Conservation (phyloP, 2,888 invertebrate genomes). For the Gymnocheta viridis region DNA sequence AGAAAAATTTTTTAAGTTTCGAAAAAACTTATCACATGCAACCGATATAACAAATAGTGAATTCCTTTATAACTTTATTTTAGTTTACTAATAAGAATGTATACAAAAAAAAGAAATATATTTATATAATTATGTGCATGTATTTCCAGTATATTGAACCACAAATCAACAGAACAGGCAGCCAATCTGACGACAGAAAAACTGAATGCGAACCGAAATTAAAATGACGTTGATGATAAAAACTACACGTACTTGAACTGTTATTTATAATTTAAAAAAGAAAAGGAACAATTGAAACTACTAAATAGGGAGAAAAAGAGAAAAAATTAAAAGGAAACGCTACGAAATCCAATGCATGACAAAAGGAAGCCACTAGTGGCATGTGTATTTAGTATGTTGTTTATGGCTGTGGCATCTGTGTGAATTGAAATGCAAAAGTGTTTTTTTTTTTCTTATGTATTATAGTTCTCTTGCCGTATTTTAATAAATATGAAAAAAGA, state of each 20-base stretch:
- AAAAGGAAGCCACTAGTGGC: constrained; percentile 53
- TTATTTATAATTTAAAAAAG: constrained; percentile 18
- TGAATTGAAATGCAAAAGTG: constrained; percentile 41
- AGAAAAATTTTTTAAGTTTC: too few species aligned
- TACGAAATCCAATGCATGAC: constrained; percentile 34
- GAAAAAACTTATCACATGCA: too few species aligned
- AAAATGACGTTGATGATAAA: constrained; percentile 36
- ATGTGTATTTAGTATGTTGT: constrained; percentile 47
- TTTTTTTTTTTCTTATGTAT: constrained; percentile 27
- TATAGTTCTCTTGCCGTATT: constrained; percentile 30
- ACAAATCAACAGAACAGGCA: constrained; percentile 13
- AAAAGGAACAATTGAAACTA: constrained; percentile 48
- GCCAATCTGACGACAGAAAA: not conserved
- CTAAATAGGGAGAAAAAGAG: not conserved
- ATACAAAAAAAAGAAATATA: not conserved
- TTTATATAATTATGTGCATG: too few species aligned
- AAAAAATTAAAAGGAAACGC: constrained; percentile 20
- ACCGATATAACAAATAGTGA: too few species aligned
- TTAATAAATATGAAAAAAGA: constrained; percentile 4
- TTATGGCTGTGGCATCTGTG: constrained; percentile 28
- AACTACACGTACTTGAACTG: constrained; percentile 48
- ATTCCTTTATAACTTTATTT: too few species aligned
- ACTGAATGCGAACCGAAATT: not conserved
- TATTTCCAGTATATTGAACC: not conserved
- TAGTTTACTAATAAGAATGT: not conserved